Evolutionary conservation across 2,888 invertebrate species (phyloP), one percentile per base, ranked within the genome.

Genomic region (Cheilosia variabilis): DNA sequence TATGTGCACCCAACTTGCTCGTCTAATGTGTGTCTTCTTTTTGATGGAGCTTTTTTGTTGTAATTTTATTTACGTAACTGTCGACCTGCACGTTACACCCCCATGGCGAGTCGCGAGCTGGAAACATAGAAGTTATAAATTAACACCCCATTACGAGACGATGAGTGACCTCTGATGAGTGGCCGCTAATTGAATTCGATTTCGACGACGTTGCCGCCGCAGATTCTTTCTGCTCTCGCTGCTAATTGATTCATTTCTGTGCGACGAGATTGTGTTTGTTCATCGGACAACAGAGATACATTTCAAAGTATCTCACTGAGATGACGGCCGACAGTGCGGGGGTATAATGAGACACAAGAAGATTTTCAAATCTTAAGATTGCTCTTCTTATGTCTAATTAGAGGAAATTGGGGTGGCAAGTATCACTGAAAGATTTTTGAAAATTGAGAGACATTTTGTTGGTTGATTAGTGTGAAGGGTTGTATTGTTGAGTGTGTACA

Each of bases 161-260:
- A 75, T 65, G 57, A 71, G 43, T 79, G 79, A 79, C 75, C 84
- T 75, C 65, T 79, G 55, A 27, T 37, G 55, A 43, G 73, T 27
- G 50, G 43, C 50, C 47, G 57, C 53, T 78, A 79, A 83, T 75
- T 65, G 58, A 79, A 60, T 72, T 75, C 60, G 65, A 75, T 75
- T 73, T 53, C 43, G 41, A 37, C 13, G 37, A 15, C 37, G 41
- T 19, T 58, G 37, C 27, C 5, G 10, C 9, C 53, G 4, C 45
- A 41, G 27, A 13, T 60, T 47, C 37, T 31, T 50, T 60, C 17
- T 13, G 2, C 45, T 22, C 17, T 53, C 31, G 7, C 17, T 69
- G 62, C 6, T 55, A 80, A 68, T 73, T 60, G 60, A 62, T 65
- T 73, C 62, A 62, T 62, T 31, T 71, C 62, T 53, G 52, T 62